Evolutionary conservation across 2,113 vertebrate species (phyloP), one percentile per base, ranked within the genome.

Genomic region (Puntigrus tetrazona): DNA sequence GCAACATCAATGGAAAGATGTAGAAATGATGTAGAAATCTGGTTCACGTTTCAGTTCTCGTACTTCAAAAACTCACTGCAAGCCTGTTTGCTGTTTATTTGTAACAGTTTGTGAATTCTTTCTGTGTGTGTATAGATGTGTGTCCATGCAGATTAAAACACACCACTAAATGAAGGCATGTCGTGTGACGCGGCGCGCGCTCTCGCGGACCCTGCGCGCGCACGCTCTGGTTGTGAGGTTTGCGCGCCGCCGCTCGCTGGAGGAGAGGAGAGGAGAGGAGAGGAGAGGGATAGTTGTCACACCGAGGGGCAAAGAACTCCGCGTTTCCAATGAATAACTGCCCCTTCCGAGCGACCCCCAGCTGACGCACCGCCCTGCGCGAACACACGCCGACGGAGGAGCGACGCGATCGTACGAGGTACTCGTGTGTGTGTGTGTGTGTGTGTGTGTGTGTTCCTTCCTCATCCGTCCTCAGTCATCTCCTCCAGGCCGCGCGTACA

Each of bases 291-390:
- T 80, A 70, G 85, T 81, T 73, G 69, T 70, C 50, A n/a, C 13
- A 77, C 57, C 77, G 78, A 90, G 78, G 57, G 87, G 59, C 69
- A 80, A 59, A 65, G 77, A 73, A 74, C 73, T 63, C 70, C 86
- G 38, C 25, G 29, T 86, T 86, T 87, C 85, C 86, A 82, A 88
- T 90, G 88, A 87, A 78, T 88, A 76, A 84, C 83, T 77, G 47
- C 45, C 59, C 65, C 63, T 85, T 77, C 61, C 41, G 47, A 77
- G 38, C 81, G 22, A 74, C 84, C 65, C 83, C 79, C 50, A 87
- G 83, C 87, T 89, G 87, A 90, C 82, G 52, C 72, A 85, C 74
- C 84, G 84, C 59, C 74, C 78, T 27, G 78, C 75, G 74, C 47
- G 74, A 63, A 9, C 25, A 38, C 55, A 74, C 69, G 36, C 16